Percentiles rank a stretch among this genome's conserved stretches.
These are phyloP conservation scores for Dipodomys merriami DNA, from an alignment of 2,113 vertebrate species.

Conservation along the genomic window DNA sequence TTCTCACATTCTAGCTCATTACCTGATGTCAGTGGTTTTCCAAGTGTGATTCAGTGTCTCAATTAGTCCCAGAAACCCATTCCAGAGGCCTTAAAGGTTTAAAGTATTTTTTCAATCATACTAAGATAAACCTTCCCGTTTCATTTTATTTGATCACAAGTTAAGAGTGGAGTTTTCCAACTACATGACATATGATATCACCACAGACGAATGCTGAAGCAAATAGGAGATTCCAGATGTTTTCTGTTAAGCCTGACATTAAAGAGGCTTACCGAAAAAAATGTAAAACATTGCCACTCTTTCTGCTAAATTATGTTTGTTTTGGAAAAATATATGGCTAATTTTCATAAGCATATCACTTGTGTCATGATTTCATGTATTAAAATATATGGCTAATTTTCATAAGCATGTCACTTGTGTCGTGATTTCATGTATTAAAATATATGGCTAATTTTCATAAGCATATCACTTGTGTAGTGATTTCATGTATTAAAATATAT, in stretches of 20 bases:
- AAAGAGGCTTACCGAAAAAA: conserved; percentile 64
- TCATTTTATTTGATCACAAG: conserved; percentile 44
- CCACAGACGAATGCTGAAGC: conserved; percentile 46
- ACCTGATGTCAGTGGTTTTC: background rate
- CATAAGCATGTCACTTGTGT: no score
- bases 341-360: no score
- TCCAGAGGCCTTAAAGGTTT: background rate
- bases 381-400: no score
- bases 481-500: conserved; percentile 23
- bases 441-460: conserved; percentile 43
- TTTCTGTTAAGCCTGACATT: conserved; percentile 55
- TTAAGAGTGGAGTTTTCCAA: conserved; percentile 53
- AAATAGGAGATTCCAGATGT: conserved; percentile 57
- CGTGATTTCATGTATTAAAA: no score
- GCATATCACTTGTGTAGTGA: conserved; percentile 10
- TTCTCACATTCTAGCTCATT: background rate
- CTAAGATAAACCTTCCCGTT: conserved; percentile 18
- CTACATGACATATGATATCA: conserved; percentile 62
- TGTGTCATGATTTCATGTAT: no score
- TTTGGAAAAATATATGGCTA: conserved; percentile 38
- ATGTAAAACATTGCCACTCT: conserved; percentile 38
- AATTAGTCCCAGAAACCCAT: background rate
- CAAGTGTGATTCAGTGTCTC: background rate
- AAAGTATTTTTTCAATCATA: conserved; percentile 42
- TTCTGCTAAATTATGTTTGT: conserved; percentile 41